These are phyloP conservation scores for Neodiprion lecontei DNA, from an alignment of 1,140 invertebrate genomes.

Conservation along the genomic window DNA sequence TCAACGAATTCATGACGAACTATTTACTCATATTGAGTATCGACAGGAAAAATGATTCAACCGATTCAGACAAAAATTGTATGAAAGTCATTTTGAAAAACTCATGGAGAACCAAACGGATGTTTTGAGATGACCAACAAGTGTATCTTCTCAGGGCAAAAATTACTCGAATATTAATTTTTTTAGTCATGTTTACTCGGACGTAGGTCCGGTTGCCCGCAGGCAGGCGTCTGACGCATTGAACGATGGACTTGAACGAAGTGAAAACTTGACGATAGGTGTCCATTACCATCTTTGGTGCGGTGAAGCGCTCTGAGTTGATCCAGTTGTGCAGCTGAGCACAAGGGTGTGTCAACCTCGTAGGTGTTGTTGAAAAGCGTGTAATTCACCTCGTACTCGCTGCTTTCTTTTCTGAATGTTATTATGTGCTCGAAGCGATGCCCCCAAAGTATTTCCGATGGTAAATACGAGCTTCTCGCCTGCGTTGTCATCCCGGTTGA, in stretches of 20 bases:
- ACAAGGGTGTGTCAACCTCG: conserved; percentile 90
- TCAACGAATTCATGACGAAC: no score
- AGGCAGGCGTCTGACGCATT: background rate
- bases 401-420: conserved; percentile 88
- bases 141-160: no score
- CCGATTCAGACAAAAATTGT: no score
- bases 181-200: background rate
- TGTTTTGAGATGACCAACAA: no score
- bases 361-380: conserved; percentile 91
- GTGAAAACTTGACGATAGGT: no score
- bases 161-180: no score
- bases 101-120: no score
- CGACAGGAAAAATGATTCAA: no score
- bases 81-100: no score
- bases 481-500: conserved; percentile 90
- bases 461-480: conserved; percentile 89
- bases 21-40: no score
- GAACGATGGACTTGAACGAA: no score
- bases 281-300: conserved; percentile 42
- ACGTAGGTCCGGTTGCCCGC: background rate
- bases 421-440: conserved; percentile 90
- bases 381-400: conserved; percentile 95
- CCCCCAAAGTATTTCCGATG: conserved; percentile 94
- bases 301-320: conserved; percentile 43
- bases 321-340: conserved; percentile 65